Conservation (phyloP, 1,140 invertebrate genomes). For the Zaprionus lachaisei region DNA sequence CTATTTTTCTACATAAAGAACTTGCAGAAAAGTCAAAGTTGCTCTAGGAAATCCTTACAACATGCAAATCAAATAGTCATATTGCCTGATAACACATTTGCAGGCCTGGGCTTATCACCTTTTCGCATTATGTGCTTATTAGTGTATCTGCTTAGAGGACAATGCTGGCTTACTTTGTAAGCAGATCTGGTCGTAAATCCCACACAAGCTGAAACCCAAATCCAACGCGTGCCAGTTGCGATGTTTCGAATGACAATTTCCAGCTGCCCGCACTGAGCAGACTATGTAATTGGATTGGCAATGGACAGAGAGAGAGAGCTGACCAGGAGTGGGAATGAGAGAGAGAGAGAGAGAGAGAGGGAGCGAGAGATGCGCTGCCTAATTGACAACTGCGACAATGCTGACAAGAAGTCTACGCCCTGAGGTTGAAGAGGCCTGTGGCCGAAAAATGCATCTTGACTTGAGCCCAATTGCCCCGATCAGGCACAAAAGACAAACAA, state of each 20-base stretch:
- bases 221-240: constrained; percentile 64
- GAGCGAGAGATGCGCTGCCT: constrained; percentile 31
- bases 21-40: not conserved
- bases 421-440: constrained; percentile 16
- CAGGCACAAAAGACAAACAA: constrained; percentile 79
- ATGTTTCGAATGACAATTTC: constrained; percentile 24
- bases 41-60: not conserved
- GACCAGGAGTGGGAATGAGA: not conserved
- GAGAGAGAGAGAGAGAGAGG: not conserved
- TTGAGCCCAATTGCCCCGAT: constrained; percentile 83
- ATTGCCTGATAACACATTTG: not conserved
- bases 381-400: constrained; percentile 69
- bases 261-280: constrained; percentile 51
- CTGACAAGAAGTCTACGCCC: constrained; percentile 72
- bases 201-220: constrained; percentile 46
- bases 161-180: constrained; percentile 24
- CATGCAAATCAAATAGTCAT: not conserved
- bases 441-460: constrained; percentile 71
- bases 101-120: constrained; percentile 1
- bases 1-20: not conserved
- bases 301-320: constrained; percentile 8
- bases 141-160: constrained; percentile 32
- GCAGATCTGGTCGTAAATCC: constrained; percentile 30
- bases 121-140: constrained; percentile 39
- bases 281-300: constrained; percentile 72